Percentiles rank a stretch among this genome's conserved stretches.
phyloP scores from a whole-genome alignment of 2,888 invertebrate genomes.

The Prionchulus punctatus region DNA sequence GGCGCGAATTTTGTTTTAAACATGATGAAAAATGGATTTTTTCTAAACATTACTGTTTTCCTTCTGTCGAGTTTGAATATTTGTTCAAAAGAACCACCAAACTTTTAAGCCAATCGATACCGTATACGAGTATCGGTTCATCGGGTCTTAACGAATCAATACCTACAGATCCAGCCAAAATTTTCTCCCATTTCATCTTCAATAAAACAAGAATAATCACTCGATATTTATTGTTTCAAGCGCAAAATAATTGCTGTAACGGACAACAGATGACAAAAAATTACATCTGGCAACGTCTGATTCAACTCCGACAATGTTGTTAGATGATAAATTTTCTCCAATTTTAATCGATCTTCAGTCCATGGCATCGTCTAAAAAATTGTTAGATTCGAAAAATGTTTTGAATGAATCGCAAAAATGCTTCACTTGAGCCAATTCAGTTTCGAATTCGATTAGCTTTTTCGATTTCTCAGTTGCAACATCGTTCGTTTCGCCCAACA shows the following conservation, averaged over 20 bases:
- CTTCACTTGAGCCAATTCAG: not conserved
- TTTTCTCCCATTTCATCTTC: no score
- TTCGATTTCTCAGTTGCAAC: not conserved
- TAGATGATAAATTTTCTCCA: not conserved
- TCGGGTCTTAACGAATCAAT: no score
- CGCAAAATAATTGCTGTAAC: no score
- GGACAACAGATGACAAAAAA: no score
- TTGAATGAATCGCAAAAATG: not conserved
- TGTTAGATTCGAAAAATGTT: no score
- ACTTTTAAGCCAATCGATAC: not conserved
- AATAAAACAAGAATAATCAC: no score
- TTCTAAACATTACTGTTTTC: not conserved
- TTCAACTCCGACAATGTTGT: not conserved
- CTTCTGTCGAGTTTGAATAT: not conserved
- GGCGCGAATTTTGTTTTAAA: no score
- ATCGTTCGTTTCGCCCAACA: not conserved
- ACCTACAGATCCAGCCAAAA: no score
- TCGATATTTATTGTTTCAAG: no score
- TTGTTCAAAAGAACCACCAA: not conserved
- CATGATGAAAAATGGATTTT: no score
- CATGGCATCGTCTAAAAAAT: no score
- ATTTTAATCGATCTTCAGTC: no score
- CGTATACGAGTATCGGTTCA: not conserved
- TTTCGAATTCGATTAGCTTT: not conserved
- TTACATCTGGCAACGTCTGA: not conserved